Conservation (phyloP, 2,888 invertebrate species). For the Chloroclysta siterata region DNA sequence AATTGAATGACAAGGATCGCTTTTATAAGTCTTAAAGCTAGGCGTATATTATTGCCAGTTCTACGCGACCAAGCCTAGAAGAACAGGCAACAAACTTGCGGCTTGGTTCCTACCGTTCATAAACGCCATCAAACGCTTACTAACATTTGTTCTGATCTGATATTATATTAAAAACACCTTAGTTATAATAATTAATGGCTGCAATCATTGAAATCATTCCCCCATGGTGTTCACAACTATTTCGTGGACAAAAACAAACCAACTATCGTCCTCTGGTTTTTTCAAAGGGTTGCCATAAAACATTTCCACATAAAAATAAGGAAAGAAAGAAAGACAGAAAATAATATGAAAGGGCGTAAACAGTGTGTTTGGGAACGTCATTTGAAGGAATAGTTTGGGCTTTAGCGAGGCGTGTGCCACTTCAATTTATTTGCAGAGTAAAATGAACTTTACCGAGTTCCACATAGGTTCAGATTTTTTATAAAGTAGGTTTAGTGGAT, state of each 20-base stretch:
- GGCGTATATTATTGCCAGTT: too few relatives aligned
- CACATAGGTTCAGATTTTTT: background rate
- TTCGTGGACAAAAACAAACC: slow-evolving; percentile 19
- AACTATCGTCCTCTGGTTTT: slow-evolving; percentile 18
- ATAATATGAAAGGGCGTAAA: slow-evolving; percentile 45
- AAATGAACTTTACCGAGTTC: slow-evolving; percentile 8
- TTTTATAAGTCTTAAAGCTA: too few relatives aligned
- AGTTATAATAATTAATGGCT: too few relatives aligned
- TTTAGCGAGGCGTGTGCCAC: slow-evolving; percentile 17
- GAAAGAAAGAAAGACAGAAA: slow-evolving; percentile 45
- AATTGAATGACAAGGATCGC: too few relatives aligned
- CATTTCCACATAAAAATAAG: slow-evolving; percentile 32
- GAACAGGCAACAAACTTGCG: too few relatives aligned
- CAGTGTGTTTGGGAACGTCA: slow-evolving; percentile 40
- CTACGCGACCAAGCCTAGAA: too few relatives aligned
- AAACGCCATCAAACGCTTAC: too few relatives aligned
- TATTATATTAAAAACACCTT: too few relatives aligned
- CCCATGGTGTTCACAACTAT: background rate
- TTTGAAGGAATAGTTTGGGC: slow-evolving; percentile 47
- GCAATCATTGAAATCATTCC: too few relatives aligned
- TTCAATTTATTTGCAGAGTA: background rate
- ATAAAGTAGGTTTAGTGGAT: too few relatives aligned
- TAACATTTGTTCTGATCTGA: too few relatives aligned
- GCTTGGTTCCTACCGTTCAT: too few relatives aligned
- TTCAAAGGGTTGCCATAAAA: slow-evolving; percentile 33